phyloP scores from a whole-genome alignment of 1,140 invertebrate genomes.

The Drosophila punjabiensis region DNA sequence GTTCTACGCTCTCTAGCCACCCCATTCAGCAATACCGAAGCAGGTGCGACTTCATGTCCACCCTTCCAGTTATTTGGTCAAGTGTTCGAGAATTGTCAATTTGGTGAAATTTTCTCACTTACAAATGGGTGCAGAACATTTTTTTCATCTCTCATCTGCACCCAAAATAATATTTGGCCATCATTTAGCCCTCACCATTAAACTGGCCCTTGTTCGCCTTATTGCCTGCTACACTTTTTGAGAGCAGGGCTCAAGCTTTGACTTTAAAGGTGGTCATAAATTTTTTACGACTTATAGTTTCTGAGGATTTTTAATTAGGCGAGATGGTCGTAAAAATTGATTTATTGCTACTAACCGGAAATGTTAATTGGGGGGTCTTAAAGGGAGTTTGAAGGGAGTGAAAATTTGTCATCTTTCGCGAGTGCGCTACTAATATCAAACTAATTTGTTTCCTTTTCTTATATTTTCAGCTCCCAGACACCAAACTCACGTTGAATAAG shows the following conservation, averaged over 20 bases:
- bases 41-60: constrained; percentile 38
- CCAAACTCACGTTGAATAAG: not conserved
- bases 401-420: not conserved
- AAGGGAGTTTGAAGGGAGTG: not conserved
- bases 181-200: constrained; percentile 22
- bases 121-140: constrained; percentile 1
- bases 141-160: constrained; percentile 26
- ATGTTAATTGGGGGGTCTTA: constrained; percentile 45
- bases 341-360: constrained; percentile 44
- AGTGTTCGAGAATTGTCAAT: constrained; percentile 47
- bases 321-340: constrained; percentile 59
- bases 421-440: not conserved
- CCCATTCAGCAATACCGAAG: constrained; percentile 1
- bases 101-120: constrained; percentile 11
- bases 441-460: constrained; percentile 10
- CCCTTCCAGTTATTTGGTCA: constrained; percentile 46
- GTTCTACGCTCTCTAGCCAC: constrained; percentile 12
- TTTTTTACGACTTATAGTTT: constrained; percentile 64
- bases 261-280: constrained; percentile 41
- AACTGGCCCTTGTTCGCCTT: constrained; percentile 20
- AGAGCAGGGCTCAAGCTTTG: not conserved
- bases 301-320: constrained; percentile 62
- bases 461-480: constrained; percentile 28
- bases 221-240: constrained; percentile 58
- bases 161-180: constrained; percentile 68